phyloP scores from a whole-genome alignment of 2,113 vertebrate genomes.

The Tragelaphus buxtoni region DNA sequence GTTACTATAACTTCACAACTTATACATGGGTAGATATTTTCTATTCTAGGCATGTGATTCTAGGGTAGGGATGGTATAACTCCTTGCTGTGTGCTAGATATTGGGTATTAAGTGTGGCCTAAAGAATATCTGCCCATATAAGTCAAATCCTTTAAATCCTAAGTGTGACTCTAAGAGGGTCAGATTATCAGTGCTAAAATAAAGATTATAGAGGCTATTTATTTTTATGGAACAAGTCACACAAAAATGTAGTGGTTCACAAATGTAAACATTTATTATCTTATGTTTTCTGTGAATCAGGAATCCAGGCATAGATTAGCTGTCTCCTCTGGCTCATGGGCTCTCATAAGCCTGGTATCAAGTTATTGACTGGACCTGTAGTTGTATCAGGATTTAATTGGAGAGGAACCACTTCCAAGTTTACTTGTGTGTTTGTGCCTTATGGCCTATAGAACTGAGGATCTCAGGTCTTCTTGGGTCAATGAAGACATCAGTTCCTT shows the following conservation, averaged over 20 bases:
- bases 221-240: not conserved
- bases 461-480: not conserved
- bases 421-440: not conserved
- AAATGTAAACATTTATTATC: not conserved
- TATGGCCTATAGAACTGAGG: not conserved
- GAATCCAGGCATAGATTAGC: not conserved
- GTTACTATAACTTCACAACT: not conserved
- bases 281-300: not conserved
- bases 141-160: not conserved
- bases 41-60: not conserved
- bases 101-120: not conserved
- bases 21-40: not conserved
- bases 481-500: not conserved
- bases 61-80: not conserved
- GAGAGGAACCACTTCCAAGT: not conserved
- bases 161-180: not conserved
- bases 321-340: not conserved
- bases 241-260: not conserved
- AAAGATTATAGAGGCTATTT: not conserved
- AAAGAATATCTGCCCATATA: not conserved
- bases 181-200: not conserved
- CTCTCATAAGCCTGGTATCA: not conserved
- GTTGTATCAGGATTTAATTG: accelerated
- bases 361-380: not conserved
- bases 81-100: not conserved